Percentiles rank a stretch among this genome's conserved stretches.
phyloP scores from a whole-genome alignment of 2,797 vertebrate species.

The Enteromius unitaeniatus region DNA sequence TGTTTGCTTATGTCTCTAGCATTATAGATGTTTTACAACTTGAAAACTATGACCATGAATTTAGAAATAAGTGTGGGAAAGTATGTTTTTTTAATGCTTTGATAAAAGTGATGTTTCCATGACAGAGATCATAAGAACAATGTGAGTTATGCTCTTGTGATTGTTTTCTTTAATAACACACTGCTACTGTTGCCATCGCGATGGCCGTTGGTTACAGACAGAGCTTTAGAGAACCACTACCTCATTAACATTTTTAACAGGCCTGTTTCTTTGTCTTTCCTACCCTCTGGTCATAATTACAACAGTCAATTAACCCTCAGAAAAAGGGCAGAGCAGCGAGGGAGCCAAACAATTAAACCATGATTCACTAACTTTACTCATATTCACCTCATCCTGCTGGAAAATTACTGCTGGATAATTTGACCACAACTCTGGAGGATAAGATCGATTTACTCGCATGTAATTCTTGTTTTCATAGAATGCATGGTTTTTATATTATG shows the following conservation, averaged over 20 bases:
- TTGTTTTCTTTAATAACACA: conserved; percentile 55
- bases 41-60: background rate
- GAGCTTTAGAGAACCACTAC: conserved; percentile 29
- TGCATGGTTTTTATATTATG: background rate
- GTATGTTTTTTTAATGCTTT: background rate
- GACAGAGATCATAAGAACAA: background rate
- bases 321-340: conserved; percentile 21
- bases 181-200: conserved; percentile 41
- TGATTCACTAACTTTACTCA: conserved; percentile 6
- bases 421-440: background rate
- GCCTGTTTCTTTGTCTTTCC: conserved; percentile 44
- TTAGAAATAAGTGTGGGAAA: background rate
- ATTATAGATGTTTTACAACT: background rate
- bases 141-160: background rate
- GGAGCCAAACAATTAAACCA: conserved; percentile 26
- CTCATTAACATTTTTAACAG: conserved; percentile 57
- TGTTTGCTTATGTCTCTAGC: conserved; percentile 23
- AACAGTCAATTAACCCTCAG: conserved; percentile 40
- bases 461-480: background rate
- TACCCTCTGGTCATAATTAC: conserved; percentile 45
- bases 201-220: conserved; percentile 43
- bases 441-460: background rate
- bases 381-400: conserved; percentile 21
- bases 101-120: background rate
- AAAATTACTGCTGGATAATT: background rate